Percentiles rank a stretch among this genome's conserved stretches.
Conservation (phyloP, 2,888 invertebrate genomes). For the Strigamia crassipes region DNA sequence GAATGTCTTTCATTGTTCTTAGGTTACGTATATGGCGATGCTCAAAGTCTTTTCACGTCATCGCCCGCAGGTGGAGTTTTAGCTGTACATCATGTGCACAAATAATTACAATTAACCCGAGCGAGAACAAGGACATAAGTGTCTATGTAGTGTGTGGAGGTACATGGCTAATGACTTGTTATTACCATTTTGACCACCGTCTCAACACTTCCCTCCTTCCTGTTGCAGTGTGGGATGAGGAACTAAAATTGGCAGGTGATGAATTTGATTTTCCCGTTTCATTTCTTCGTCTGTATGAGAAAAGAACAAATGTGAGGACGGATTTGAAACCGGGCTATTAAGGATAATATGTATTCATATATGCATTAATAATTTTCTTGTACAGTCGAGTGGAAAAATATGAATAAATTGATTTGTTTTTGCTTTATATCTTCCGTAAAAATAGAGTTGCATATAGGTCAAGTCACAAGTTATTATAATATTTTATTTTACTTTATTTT, state of each 20-base stretch:
- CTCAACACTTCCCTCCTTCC: constrained; percentile 10
- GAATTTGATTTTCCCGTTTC: constrained; percentile 37
- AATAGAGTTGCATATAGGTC: neutral
- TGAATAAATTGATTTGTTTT: neutral
- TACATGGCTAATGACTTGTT: constrained; percentile 36
- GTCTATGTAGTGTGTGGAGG: neutral
- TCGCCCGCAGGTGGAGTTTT: constrained; percentile 38
- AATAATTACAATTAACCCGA: constrained; percentile 34
- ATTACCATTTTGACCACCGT: constrained; percentile 38
- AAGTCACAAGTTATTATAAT: neutral
- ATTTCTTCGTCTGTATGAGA: neutral
- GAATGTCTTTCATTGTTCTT: constrained; percentile 14
- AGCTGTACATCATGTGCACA: constrained; percentile 20
- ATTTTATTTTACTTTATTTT: neutral
- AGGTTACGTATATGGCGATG: neutral
- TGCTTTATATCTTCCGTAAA: neutral
- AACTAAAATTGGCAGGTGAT: constrained; percentile 40
- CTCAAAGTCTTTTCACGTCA: constrained; percentile 42
- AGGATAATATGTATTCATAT: neutral
- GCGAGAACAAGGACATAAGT: constrained; percentile 35
- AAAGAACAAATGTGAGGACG: neutral
- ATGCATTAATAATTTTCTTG: constrained; percentile 24
- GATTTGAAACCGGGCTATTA: neutral
- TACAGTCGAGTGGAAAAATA: constrained; percentile 14
- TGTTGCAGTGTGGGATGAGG: constrained; percentile 26